Percentiles rank a stretch among this genome's conserved stretches.
These are phyloP conservation scores for Piscicola geometra DNA, from an alignment of 2,888 invertebrate species.

Conservation along the genomic window DNA sequence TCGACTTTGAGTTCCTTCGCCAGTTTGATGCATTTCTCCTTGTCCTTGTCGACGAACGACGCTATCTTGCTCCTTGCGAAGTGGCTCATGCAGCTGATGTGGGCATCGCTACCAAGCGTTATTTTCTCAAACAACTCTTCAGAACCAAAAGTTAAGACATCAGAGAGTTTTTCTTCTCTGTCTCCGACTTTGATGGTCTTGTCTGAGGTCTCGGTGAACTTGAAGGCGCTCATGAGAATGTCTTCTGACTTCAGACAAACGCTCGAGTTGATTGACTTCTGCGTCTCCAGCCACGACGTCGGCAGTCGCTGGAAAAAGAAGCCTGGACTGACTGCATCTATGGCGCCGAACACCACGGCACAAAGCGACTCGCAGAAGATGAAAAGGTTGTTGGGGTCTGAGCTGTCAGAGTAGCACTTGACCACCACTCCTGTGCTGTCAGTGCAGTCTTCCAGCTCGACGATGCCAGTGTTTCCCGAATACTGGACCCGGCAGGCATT, in stretches of 20 bases:
- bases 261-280: constrained; percentile 8
- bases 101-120: constrained; percentile 23
- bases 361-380: constrained; percentile 21
- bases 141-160: constrained; percentile 30
- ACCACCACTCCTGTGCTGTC: background rate
- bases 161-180: constrained; percentile 8
- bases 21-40: constrained; percentile 6
- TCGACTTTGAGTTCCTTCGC: constrained; percentile 12
- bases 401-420: constrained; percentile 4
- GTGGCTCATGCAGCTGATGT: constrained; percentile 21
- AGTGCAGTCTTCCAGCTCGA: constrained; percentile 11
- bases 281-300: constrained; percentile 16
- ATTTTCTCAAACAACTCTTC: constrained; percentile 26
- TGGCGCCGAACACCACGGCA: constrained; percentile 21
- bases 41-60: constrained; percentile 24
- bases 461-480: constrained; percentile 11
- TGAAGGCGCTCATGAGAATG: constrained; percentile 10
- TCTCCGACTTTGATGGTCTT: background rate
- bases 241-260: constrained; percentile 6
- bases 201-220: background rate
- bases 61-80: constrained; percentile 23
- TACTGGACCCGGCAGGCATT: constrained; percentile 27
- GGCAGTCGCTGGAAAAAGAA: constrained; percentile 28
- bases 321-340: constrained; percentile 23
- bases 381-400: constrained; percentile 17